phyloP scores from a whole-genome alignment of 2,888 invertebrate species.

The Galeopsomyia nigrocyanea region DNA sequence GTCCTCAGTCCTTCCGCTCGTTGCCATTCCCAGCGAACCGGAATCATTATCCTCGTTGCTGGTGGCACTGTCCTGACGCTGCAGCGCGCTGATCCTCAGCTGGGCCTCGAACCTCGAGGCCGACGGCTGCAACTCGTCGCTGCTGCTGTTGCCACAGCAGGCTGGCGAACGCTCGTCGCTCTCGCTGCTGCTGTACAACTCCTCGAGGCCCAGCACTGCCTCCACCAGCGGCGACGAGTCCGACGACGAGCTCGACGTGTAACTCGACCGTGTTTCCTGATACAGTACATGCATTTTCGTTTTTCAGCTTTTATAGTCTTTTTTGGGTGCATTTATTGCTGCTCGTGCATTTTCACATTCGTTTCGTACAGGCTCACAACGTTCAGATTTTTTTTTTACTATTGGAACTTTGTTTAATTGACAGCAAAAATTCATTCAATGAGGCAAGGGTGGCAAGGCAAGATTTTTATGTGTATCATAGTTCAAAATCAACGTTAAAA shows the following conservation, averaged over 20 bases:
- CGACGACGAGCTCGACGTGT: slow-evolving; percentile 34
- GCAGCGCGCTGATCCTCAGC: slow-evolving; percentile 34
- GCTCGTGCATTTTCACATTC: too few species aligned
- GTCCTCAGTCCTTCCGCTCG: slow-evolving; percentile 9
- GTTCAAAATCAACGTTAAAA: too few species aligned
- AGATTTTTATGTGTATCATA: too few species aligned
- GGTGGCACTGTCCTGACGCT: not conserved
- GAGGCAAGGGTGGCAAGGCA: too few species aligned
- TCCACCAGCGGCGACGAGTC: slow-evolving; percentile 29
- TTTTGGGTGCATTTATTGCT: too few species aligned
- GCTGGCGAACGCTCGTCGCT: not conserved
- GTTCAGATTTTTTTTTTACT: too few species aligned
- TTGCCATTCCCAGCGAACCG: slow-evolving; percentile 34
- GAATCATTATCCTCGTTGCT: slow-evolving; percentile 12
- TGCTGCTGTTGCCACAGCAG: slow-evolving; percentile 1
- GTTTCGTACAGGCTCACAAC: too few species aligned
- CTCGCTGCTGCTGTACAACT: slow-evolving; percentile 17
- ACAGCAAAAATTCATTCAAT: not conserved
- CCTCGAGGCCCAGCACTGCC: slow-evolving; percentile 33
- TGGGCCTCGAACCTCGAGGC: slow-evolving; percentile 26
- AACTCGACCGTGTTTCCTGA: slow-evolving; percentile 30
- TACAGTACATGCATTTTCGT: not conserved
- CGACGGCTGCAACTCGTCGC: slow-evolving; percentile 25
- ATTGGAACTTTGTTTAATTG: too few species aligned
- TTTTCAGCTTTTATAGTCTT: not conserved